Evolutionary conservation across 2,888 invertebrate genomes (phyloP), one percentile per base, ranked within the genome.

Genomic region (Eristalis pertinax): DNA sequence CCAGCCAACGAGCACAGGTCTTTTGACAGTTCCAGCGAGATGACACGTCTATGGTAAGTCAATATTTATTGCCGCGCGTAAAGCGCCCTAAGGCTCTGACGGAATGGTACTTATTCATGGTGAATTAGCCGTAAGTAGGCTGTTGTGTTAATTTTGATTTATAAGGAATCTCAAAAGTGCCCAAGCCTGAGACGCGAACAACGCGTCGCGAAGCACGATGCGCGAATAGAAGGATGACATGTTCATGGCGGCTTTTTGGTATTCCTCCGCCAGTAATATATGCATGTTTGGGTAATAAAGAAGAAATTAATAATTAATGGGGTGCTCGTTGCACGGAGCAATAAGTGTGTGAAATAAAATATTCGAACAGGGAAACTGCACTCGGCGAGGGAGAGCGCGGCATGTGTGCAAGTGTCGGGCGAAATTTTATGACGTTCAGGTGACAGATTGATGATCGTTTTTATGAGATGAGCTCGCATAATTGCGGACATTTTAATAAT

Each of bases 11-110:
- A 78, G 82, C 85, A 85, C 86, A 86, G 15, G 60, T 15, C 13
- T 24, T 65, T 62, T 82, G 78, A 70, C 85, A 86, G 65, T 74
- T 86, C 78, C 78, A 78, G 69, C 69, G 78, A 75, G 77, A 86
- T 86, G 86, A 75, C 74, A 83, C 26, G 74, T 75, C 50, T 43
- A 24, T 72, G 43, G 68, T 82, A 15, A 75, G 68, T 26, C 22
- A 67, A 24, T 35, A 26, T 76, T 68, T 85, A 65, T 82, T 85
- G 81, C 68, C 58, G 76, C 81, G 64, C 41, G 63, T 69, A 38
- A 69, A 67, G 58, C 43, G 60, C 63, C n/a, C 22, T 15, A 58
- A 74, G 56, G 26, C 26, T 29, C n/a, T 63, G 32, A 32, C 13
- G 65, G 72, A 32, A 24, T 41, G 64, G n/a, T 69, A 60, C n/a